phyloP scores from a whole-genome alignment of 2,888 invertebrate genomes.

The Chymomyza procnemis region DNA sequence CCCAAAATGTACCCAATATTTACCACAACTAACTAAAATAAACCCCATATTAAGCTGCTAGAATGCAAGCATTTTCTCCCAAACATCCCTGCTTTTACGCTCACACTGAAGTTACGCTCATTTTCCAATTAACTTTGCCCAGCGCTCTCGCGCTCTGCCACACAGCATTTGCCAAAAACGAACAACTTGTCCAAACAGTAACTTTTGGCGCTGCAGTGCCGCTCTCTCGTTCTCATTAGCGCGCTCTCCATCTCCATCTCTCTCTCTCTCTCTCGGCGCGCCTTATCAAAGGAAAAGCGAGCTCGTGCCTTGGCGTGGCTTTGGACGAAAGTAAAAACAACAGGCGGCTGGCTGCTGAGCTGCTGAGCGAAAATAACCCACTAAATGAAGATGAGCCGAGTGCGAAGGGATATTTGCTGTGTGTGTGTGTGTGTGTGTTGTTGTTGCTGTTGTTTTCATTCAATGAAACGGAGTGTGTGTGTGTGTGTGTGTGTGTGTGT shows the following conservation, averaged over 20 bases:
- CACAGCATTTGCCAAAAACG: neutral
- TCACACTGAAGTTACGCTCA: too few relatives aligned
- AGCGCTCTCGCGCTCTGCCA: neutral
- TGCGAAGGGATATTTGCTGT: slow-evolving; percentile 33
- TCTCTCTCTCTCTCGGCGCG: slow-evolving; percentile 15
- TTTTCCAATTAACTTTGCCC: neutral
- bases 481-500: neutral
- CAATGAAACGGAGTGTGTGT: slow-evolving; percentile 24
- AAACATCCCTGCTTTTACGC: neutral
- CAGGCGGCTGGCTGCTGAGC: slow-evolving; percentile 7
- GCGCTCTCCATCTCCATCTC: neutral
- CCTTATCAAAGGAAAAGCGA: slow-evolving; percentile 43
- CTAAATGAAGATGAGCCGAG: slow-evolving; percentile 20
- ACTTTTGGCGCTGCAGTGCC: neutral
- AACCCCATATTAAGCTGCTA: neutral
- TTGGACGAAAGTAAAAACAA: slow-evolving; percentile 19
- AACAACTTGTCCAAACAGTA: neutral
- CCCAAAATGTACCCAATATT: too few relatives aligned
- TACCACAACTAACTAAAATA: neutral
- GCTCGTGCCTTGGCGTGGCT: slow-evolving; percentile 9
- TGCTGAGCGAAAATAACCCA: slow-evolving; percentile 36
- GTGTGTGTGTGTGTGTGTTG: neutral
- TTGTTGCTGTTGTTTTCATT: slow-evolving; percentile 31
- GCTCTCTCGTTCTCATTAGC: slow-evolving; percentile 18
- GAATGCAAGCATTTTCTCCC: neutral